Evolutionary conservation across 1,140 invertebrate species (phyloP), one percentile per base, ranked within the genome.

Genomic region (Anadara kagoshimensis): DNA sequence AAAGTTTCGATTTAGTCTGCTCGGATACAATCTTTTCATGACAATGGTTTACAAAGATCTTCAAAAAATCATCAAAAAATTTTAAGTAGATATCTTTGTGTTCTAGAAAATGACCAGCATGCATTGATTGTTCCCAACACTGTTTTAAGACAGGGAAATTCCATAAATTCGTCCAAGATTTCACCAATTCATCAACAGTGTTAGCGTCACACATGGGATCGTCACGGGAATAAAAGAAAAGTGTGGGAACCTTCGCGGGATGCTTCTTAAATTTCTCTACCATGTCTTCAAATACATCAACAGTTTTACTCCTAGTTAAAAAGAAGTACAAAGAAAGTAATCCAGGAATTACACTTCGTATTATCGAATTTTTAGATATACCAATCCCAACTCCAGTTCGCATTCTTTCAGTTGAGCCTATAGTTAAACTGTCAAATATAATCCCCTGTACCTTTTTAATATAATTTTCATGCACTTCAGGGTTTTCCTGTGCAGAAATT

Each of bases 371-470:
- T 58, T 74, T 56, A 16, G 63, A 51, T 7, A 69, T 7, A 2
- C 74, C 75, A 18, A 36, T 56, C 0, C 59, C 63, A 7, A 79
- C 72, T 0, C 78, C 75, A 1, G 24, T 54, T 43, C 63, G 64
- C 78, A 79, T 76, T 26, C 65, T 58, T n/a, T 76, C 64, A 26
- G 66, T 29, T 1, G 74, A 71, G 0, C 78, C 78, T 16, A 71
- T 44, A 12, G 78, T 79, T 36, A 76, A 49, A 45, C 78, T 79
- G 49, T 79, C 78, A 24, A 76, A 68, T 1, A 79, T 57, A 14
- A 68, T 29, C 4, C 68, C 78, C 0, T 57, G 63, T 11, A 77
- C 4, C 14, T 69, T 69, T 26, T n/a, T 12, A 10, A 1, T 44
- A 44, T 76, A 64, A 20, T 49, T 58, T 24, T 26, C 51, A 26